Conservation (phyloP, 2,797 vertebrate species). For the Leuciscus waleckii region DNA sequence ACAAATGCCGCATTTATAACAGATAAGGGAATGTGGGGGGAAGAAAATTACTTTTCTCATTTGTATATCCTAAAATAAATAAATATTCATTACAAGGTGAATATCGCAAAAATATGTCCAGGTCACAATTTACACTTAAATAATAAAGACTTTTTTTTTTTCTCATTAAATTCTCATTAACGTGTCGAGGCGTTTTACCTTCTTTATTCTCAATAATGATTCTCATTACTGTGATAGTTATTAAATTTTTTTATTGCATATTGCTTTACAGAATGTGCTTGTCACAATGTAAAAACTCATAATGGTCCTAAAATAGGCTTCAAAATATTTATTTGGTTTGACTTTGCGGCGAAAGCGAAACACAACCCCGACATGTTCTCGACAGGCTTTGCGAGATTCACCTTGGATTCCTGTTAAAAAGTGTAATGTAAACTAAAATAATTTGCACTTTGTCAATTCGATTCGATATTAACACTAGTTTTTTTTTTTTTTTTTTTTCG, state of each 20-base stretch:
- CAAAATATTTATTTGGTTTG: background rate
- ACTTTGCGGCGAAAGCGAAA: background rate
- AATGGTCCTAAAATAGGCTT: background rate
- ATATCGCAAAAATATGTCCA: background rate
- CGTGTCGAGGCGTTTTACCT: background rate
- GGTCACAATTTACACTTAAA: constrained; percentile 1
- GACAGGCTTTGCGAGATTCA: background rate
- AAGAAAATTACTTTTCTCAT: background rate
- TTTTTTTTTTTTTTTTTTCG: constrained; percentile 64
- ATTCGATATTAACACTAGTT: constrained; percentile 74
- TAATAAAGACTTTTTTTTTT: background rate
- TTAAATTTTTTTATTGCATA: background rate
- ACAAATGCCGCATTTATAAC: background rate
- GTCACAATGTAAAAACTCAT: background rate
- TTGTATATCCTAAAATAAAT: constrained; percentile 2
- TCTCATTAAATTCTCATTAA: background rate
- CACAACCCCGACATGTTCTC: background rate
- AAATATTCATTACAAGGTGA: background rate
- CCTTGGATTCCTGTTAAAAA: constrained; percentile 59
- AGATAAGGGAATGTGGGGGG: background rate
- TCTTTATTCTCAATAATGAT: background rate
- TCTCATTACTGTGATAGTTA: background rate
- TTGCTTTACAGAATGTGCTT: background rate
- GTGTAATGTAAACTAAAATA: constrained; percentile 74
- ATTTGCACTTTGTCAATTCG: constrained; percentile 82